phyloP scores from a whole-genome alignment of 2,888 invertebrate species.

The Alentia gelatinosa region DNA sequence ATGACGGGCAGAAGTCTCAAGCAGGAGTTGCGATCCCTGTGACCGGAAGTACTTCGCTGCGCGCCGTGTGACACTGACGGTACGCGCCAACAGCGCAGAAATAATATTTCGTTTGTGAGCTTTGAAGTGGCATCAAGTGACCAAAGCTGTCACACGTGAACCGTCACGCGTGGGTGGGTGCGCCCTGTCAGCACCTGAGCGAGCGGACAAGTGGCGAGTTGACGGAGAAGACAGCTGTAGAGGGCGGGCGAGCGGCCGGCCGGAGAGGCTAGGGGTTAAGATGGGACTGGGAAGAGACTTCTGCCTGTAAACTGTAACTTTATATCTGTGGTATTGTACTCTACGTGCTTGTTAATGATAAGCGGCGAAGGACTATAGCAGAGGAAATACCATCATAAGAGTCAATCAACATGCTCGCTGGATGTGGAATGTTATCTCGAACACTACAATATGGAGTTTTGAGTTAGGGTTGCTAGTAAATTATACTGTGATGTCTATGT shows the following conservation, averaged over 20 bases:
- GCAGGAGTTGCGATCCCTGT: background rate
- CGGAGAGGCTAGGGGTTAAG: background rate
- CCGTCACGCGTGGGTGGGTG: constrained; percentile 27
- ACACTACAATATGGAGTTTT: too few relatives aligned
- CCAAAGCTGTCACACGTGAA: constrained; percentile 26
- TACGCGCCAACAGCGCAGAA: background rate
- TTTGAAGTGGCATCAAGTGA: constrained; percentile 38
- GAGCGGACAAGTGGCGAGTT: background rate
- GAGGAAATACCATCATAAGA: background rate
- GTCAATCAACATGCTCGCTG: background rate
- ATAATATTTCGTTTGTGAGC: background rate
- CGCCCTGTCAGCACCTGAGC: constrained; percentile 36
- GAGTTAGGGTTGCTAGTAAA: too few relatives aligned
- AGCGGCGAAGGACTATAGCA: background rate
- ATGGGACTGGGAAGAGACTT: background rate
- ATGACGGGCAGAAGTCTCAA: background rate
- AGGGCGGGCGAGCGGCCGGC: background rate
- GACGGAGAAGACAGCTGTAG: background rate
- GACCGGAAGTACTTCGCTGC: background rate
- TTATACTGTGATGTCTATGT: too few relatives aligned
- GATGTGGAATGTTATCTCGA: background rate
- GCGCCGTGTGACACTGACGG: background rate
- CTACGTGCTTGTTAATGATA: background rate
- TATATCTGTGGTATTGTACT: background rate
- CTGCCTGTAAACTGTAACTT: background rate